These are phyloP conservation scores for Dromococcyx pavoninus DNA, from an alignment of 2,797 vertebrate species.

Conservation along the genomic window DNA sequence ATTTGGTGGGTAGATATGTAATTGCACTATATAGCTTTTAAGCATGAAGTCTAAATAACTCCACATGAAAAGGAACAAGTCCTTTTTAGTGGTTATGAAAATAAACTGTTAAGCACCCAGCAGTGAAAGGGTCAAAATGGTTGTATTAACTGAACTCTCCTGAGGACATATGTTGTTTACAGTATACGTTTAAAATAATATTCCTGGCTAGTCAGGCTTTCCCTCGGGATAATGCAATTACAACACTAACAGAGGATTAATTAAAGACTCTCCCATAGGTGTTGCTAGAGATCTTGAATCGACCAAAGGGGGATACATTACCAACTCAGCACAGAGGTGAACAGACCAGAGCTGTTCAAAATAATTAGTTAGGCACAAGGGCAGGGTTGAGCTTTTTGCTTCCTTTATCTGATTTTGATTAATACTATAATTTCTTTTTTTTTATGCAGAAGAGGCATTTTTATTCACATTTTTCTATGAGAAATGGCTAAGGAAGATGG, in stretches of 20 bases:
- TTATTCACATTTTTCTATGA: slow-evolving; percentile 41
- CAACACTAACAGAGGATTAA: slow-evolving; percentile 96
- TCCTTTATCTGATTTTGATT: slow-evolving; percentile 75
- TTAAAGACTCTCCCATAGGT: slow-evolving; percentile 89
- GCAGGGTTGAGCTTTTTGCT: slow-evolving; percentile 61
- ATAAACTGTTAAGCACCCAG: slow-evolving; percentile 37
- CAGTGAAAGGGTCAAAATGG: slow-evolving; percentile 74
- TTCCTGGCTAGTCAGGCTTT: slow-evolving; percentile 80
- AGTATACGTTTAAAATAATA: slow-evolving; percentile 90
- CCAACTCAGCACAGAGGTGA: slow-evolving; percentile 79
- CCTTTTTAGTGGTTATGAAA: slow-evolving; percentile 20
- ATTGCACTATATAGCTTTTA: slow-evolving; percentile 20
- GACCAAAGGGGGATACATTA: slow-evolving; percentile 83
- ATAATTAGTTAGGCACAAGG: slow-evolving; percentile 71
- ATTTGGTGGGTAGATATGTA: neutral
- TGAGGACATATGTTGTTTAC: slow-evolving; percentile 89
- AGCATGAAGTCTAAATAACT: slow-evolving; percentile 23
- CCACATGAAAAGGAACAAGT: slow-evolving; percentile 10
- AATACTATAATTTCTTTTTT: slow-evolving; percentile 64
- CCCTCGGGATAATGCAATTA: slow-evolving; percentile 89
- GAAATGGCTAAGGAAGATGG: slow-evolving; percentile 17
- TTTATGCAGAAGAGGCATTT: slow-evolving; percentile 5
- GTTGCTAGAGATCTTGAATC: slow-evolving; percentile 78
- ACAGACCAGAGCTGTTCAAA: slow-evolving; percentile 70
- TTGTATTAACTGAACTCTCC: slow-evolving; percentile 63